Evolutionary conservation across 1,140 invertebrate species (phyloP), one percentile per base, ranked within the genome.

Genomic region (Geopemphigus sp.): DNA sequence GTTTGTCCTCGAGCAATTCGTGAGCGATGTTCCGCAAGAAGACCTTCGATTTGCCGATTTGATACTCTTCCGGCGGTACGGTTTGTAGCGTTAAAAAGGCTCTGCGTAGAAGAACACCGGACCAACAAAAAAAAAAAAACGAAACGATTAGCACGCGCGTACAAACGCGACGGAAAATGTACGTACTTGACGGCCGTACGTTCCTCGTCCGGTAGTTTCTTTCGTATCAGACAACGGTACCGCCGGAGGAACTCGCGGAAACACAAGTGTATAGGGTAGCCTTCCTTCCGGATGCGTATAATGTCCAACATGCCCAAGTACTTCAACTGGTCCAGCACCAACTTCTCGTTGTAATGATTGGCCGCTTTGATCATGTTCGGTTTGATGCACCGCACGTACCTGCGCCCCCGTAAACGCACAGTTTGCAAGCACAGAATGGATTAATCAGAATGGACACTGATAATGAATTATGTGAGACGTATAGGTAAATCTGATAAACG

Each of bases 251-350:
- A 98, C 59, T 93, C 90, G 56, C 90, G 88, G 82, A 93, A 91
- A 4, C 89, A 87, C 84, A 96, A 89, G 85, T 98, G 95, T 81
- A 97, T 91, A 0, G 95, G 96, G 86, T 93, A 98, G 1, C 96
- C 96, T 87, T 97, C 94, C 83, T 94, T 92, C 54, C 95, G 88
- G 80, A 98, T 98, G 76, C 94, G 88, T 83, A 98, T 97, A 81
- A 98, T 97, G 85, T 98, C 96, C 84, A 97, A 87, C 95, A 98
- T 98, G 64, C 96, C 96, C 63, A 98, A 89, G 87, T 98, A 98
- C 82, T 92, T 91, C 10, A 98, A 87, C 86, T 98, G 96, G 83
- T 95, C 94, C 56, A 96, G 86, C 3, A 98, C 95, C 74, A 97
- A 88, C 68, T 90, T 88, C 56, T 93, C 91, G 85, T 94, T 91